Conservation (phyloP, 2,797 vertebrate species). For the Epinephelus coioides region DNA sequence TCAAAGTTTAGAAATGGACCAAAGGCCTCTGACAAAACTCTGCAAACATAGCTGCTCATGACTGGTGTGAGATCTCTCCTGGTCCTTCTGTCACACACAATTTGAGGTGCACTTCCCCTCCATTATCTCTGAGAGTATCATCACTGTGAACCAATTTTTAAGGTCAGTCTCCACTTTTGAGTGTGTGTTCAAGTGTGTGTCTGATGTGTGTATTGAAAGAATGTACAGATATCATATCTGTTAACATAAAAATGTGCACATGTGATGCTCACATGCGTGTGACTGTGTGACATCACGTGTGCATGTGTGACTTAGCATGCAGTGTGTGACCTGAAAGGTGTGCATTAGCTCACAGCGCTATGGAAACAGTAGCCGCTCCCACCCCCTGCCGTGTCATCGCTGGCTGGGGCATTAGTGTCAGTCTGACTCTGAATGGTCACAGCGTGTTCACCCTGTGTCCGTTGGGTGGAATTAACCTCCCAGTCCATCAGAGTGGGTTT, state of each 20-base stretch:
- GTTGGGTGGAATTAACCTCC: conserved; percentile 56
- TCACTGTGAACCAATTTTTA: conserved; percentile 23
- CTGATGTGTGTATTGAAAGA: background rate
- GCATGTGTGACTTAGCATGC: conserved; percentile 11
- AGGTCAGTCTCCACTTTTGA: conserved; percentile 43
- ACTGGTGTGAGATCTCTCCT: background rate
- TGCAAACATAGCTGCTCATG: background rate
- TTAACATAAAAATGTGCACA: background rate
- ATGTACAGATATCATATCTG: background rate
- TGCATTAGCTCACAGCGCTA: conserved; percentile 18
- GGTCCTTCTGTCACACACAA: background rate
- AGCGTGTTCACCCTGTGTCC: conserved; percentile 59
- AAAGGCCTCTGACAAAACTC: background rate
- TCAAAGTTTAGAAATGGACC: background rate
- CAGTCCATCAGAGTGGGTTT: conserved; percentile 51
- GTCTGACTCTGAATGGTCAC: conserved; percentile 59
- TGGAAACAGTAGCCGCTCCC: conserved; percentile 42
- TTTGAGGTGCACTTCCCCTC: background rate
- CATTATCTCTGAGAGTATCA: conserved; percentile 53
- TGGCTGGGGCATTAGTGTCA: conserved; percentile 66
- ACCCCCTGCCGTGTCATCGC: conserved; percentile 55
- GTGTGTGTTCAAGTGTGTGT: conserved; percentile 3
- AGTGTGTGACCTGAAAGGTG: conserved; percentile 27
- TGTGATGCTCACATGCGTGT: conserved; percentile 13
- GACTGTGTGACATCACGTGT: conserved; percentile 4